phyloP scores from a whole-genome alignment of 1,140 invertebrate species.

The Musca vetustissima region DNA sequence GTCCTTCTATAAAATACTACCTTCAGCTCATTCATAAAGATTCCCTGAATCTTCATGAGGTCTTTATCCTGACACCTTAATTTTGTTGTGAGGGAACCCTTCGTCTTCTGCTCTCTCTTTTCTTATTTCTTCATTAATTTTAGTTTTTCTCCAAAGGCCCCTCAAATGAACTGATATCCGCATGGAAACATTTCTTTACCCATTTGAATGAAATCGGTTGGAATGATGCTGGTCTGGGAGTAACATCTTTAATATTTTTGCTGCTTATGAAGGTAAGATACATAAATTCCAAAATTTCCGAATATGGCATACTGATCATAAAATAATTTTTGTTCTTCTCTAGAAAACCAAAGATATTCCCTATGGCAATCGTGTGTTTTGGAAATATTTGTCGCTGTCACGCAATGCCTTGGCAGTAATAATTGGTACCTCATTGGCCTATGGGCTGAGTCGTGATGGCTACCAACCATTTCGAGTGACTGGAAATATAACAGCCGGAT shows the following conservation, averaged over 20 bases:
- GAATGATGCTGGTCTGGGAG: slow-evolving; percentile 63
- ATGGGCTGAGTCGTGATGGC: slow-evolving; percentile 59
- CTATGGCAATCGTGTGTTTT: slow-evolving; percentile 60
- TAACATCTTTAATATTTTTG: slow-evolving; percentile 62
- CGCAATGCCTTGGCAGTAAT: slow-evolving; percentile 79
- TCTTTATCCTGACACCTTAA: too few relatives aligned
- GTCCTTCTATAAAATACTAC: too few relatives aligned
- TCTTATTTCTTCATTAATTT: too few relatives aligned
- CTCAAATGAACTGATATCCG: slow-evolving; percentile 62
- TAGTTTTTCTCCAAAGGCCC: slow-evolving; percentile 35
- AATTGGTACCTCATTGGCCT: slow-evolving; percentile 69
- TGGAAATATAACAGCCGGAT: slow-evolving; percentile 63
- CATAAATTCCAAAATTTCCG: too few relatives aligned
- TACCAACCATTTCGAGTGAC: slow-evolving; percentile 66
- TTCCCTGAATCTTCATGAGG: too few relatives aligned
- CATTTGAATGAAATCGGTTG: slow-evolving; percentile 56
- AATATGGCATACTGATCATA: slow-evolving; percentile 43
- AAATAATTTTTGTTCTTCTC: neutral
- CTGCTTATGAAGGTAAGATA: slow-evolving; percentile 68
- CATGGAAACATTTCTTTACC: slow-evolving; percentile 60
- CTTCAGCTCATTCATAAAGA: too few relatives aligned
- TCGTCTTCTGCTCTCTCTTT: too few relatives aligned
- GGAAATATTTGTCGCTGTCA: slow-evolving; percentile 80
- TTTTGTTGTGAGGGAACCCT: too few relatives aligned
- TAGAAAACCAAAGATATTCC: slow-evolving; percentile 71